Evolutionary conservation across 2,888 invertebrate genomes (phyloP).

Genomic region (Lithophane leautieri): DNA sequence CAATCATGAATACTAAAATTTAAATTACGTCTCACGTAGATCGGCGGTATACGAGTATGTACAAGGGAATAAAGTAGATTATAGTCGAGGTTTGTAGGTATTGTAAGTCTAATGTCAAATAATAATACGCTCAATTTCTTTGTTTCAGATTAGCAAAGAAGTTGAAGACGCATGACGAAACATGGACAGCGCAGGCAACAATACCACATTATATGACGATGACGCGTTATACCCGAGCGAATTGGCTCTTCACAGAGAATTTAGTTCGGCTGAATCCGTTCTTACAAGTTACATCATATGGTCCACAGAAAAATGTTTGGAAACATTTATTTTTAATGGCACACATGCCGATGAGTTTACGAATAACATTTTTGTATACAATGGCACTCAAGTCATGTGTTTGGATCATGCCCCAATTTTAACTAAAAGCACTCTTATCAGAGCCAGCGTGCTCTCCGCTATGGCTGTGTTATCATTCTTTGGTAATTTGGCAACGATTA

Average conservation of each 20-base stretch:
- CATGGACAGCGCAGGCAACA: constrained; percentile 87
- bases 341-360: constrained; percentile 74
- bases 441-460: constrained; percentile 92
- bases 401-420: constrained; percentile 93
- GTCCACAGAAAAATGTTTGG: constrained; percentile 83
- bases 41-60: not conserved
- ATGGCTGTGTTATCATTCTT: constrained; percentile 94
- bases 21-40: not conserved
- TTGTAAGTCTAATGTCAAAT: not conserved
- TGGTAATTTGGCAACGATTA: constrained; percentile 94
- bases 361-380: constrained; percentile 74
- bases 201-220: constrained; percentile 86
- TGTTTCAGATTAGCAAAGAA: constrained; percentile 78
- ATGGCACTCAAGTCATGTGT: constrained; percentile 83
- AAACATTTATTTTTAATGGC: constrained; percentile 75
- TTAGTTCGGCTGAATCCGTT: constrained; percentile 69
- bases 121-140: constrained; percentile 51
- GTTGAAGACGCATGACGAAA: constrained; percentile 84
- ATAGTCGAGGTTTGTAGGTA: constrained; percentile 1
- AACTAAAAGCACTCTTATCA: constrained; percentile 91
- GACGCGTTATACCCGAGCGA: constrained; percentile 74
- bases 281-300: constrained; percentile 72
- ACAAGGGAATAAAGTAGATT: not conserved
- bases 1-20: not conserved
- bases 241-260: constrained; percentile 73